Base-by-base conservation (phyloP, 1,140 invertebrate genomes). In the Sitophilus oryzae region DNA sequence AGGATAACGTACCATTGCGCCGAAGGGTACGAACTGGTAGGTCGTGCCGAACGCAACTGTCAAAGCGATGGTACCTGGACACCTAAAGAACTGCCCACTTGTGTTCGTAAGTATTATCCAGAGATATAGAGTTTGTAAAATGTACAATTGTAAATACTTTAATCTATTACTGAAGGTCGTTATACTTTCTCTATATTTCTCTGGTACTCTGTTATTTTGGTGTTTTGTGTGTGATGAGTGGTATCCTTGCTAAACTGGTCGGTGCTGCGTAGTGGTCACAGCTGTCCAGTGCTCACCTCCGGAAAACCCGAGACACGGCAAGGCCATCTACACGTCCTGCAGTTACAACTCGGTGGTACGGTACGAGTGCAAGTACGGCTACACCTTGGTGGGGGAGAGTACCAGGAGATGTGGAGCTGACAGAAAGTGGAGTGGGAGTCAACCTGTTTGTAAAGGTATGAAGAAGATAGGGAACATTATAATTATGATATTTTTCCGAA, bases 281-380 rank as follows among this genome's bases (percentile, higher is more conserved):
- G 89, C 92, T 58, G 91, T 96, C 59, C 83, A 93, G 73, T 97
- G 93, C 73, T 81, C 86, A 18, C 81, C 83, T 40, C 91, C 94
- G 0, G 86, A 90, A 58, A 85, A 89, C 63, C 93, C 93, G 4
- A 77, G 80, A n/a, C 87, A 96, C 69, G 94, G 93, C 22, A 90
- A 87, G 64, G 91, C 91, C 40, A 83, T 92, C 57, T 95, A 89
- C 73, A 93, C 88, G 0, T 91, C 91, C n/a, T 84, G 88, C 60
- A 88, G 90, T 1, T 98, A 94, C 80, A 94, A 95, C 69, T 91
- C 93, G 0, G 84, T 93, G 46, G 89, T 96, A 3, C 86, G 85
- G 35, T 97, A 96, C 73, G 91, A 93, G 65, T 98, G 94, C 74
- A 87, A 89, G 62, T 90, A 91, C 67, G 93, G 93, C 0, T 96